Evolutionary conservation across 2,797 vertebrate genomes (phyloP), one percentile per base, ranked within the genome.

Genomic region (Podarcis lilfordi): DNA sequence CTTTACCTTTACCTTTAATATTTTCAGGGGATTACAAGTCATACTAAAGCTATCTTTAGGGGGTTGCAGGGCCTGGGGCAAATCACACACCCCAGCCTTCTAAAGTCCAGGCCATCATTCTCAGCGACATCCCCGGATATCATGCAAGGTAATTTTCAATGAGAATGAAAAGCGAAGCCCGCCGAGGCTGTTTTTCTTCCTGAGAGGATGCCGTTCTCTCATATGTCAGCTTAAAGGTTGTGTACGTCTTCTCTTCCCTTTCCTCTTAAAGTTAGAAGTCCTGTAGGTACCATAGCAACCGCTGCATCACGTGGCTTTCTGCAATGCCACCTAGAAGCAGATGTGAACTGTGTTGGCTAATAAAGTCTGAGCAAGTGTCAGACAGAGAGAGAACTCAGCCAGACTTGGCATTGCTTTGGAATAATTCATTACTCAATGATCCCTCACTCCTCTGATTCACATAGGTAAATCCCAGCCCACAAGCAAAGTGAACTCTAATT

Each of bases 281-380:
- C 87, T 89, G 68, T 84, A 94, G 96, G 89, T 95, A 82, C 92
- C 94, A 94, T 96, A 95, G 95, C 95, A 96, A 96, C 96, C 95
- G 86, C 93, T 94, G 87, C 87, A 91, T 95, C 96, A 95, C 85
- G 82, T 93, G 91, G 23, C 85, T 86, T 90, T 94, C 66, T 87
- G 37, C 69, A 91, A 82, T 89, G 89, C 92, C 92, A 82, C 72
- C 92, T 94, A 78, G 86, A 89, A 91, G 94, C 95, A 96, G 93
- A 95, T 95, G 94, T 95, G 93, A 95, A 94, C 91, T 88, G 59
- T 88, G 89, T 90, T 92, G 91, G 88, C 92, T 96, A 95, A 95
- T 89, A 88, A 95, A 92, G 85, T 88, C 94, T 93, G 89, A 79
- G 87, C 82, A 94, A 92, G 55, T 69, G 75, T 32, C 89, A 92